Evolutionary conservation across 2,113 vertebrate species (phyloP).

Genomic region (Passer montanus): DNA sequence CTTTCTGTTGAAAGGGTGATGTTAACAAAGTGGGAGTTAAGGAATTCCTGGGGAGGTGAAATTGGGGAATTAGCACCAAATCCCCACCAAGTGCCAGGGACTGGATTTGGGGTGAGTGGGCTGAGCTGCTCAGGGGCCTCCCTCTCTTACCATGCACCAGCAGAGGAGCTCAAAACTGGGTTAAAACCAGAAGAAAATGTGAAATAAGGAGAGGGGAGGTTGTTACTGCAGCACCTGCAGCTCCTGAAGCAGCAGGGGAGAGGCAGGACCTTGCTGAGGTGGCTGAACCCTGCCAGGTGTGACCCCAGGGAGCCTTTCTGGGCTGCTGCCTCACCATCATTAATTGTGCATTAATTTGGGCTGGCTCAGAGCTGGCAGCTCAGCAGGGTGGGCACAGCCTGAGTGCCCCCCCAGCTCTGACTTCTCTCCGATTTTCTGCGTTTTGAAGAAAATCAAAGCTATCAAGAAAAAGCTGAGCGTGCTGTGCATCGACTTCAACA

Average conservation of each 20-base stretch:
- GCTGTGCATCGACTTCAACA: conserved; percentile 95
- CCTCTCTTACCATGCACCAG: rapidly evolving
- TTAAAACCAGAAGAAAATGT: neutral
- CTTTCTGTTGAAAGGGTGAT: rapidly evolving
- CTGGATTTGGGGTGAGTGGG: neutral
- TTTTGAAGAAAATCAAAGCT: conserved; percentile 87
- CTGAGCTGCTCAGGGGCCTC: neutral
- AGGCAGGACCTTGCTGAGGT: conserved; percentile 1
- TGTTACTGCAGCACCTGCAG: neutral
- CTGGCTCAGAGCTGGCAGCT: neutral
- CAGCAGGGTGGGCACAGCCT: neutral
- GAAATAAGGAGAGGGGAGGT: neutral
- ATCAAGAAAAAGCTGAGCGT: conserved; percentile 94
- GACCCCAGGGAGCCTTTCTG: neutral
- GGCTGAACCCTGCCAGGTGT: neutral
- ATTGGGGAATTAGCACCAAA: neutral
- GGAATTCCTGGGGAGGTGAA: neutral
- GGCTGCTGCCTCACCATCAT: rapidly evolving
- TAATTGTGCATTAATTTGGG: neutral
- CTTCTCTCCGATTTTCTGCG: neutral
- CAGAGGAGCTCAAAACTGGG: neutral
- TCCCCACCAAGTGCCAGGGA: neutral
- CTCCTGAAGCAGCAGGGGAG: neutral
- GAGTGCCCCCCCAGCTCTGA: neutral
- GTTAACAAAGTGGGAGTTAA: rapidly evolving